Percentiles rank a stretch among this genome's conserved stretches.
phyloP scores from a whole-genome alignment of 2,113 vertebrate genomes.

The Daubentonia madagascariensis region DNA sequence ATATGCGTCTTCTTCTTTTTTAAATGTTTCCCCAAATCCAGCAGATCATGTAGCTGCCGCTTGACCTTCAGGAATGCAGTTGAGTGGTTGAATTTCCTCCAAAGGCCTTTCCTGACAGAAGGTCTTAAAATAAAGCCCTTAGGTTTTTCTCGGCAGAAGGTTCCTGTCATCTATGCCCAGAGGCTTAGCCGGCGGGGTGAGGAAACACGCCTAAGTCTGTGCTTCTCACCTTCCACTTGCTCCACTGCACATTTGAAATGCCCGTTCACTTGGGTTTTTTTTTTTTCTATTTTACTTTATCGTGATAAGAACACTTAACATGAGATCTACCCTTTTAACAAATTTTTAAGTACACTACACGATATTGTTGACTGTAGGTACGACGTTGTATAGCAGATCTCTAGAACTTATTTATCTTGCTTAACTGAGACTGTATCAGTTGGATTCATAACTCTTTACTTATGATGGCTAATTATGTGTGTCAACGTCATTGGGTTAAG shows the following conservation, averaged over 20 bases:
- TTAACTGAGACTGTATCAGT: not conserved
- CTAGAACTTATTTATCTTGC: not conserved
- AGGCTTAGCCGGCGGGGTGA: constrained; percentile 70
- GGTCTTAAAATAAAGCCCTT: constrained; percentile 79
- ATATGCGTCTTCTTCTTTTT: too few species aligned
- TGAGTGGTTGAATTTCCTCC: constrained; percentile 73
- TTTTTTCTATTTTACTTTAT: not conserved
- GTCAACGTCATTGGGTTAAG: too few species aligned
- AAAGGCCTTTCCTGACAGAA: constrained; percentile 79
- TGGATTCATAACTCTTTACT: not conserved
- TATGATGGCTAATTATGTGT: not conserved
- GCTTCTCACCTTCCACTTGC: not conserved
- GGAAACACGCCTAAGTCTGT: constrained; percentile 36
- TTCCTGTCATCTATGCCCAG: constrained; percentile 76
- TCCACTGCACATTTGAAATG: not conserved
- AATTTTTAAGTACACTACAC: fast-evolving
- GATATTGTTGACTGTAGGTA: fast-evolving
- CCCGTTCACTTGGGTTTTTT: not conserved
- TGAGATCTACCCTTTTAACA: not conserved
- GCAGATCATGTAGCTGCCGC: constrained; percentile 61
- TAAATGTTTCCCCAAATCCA: constrained; percentile 70
- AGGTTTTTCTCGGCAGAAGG: constrained; percentile 71
- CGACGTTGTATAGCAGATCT: not conserved
- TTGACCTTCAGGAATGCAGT: constrained; percentile 79
- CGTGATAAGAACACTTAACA: not conserved